A percentile compares a stretch with the other conserved stretches of the same genome.
These are phyloP conservation scores for Drosophila paranaensis DNA, from an alignment of 2,888 invertebrate genomes.

Conservation along the genomic window DNA sequence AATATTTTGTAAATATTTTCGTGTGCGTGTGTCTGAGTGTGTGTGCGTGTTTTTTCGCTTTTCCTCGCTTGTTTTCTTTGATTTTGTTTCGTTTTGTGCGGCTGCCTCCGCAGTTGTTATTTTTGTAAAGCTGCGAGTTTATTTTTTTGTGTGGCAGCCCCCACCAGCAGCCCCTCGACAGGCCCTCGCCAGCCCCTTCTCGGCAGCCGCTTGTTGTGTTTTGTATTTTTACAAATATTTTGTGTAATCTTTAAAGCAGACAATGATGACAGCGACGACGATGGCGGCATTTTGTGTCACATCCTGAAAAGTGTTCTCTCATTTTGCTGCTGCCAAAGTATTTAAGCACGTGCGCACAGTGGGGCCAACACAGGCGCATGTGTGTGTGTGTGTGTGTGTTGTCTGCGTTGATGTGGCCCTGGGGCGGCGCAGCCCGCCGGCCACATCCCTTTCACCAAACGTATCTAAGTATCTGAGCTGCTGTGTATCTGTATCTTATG, in stretches of 20 bases:
- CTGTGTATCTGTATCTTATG: constrained; percentile 59
- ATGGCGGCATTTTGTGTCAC: constrained; percentile 81
- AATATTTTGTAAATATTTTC: constrained; percentile 82
- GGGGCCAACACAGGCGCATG: constrained; percentile 37
- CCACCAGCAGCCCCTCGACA: not conserved
- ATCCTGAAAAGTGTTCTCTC: constrained; percentile 70
- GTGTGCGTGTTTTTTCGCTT: constrained; percentile 27
- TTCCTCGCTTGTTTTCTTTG: constrained; percentile 37
- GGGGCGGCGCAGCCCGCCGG: not conserved
- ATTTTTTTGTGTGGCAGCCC: constrained; percentile 46
- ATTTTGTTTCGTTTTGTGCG: constrained; percentile 46
- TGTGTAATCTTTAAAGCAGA: constrained; percentile 82
- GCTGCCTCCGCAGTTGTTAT: constrained; percentile 77
- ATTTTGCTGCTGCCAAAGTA: constrained; percentile 61
- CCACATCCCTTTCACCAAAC: constrained; percentile 51
- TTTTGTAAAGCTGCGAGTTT: constrained; percentile 78
- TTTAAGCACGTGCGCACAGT: constrained; percentile 79
- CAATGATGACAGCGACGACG: constrained; percentile 80
- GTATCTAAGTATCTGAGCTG: constrained; percentile 26
- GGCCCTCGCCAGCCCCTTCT: not conserved
- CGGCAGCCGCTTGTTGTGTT: constrained; percentile 58
- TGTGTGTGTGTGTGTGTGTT: not conserved
- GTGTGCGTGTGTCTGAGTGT: constrained; percentile 38
- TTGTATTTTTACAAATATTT: constrained; percentile 79
- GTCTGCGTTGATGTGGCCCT: constrained; percentile 24